Evolutionary conservation across 1,140 invertebrate genomes (phyloP).

Genomic region (Teleogryllus occipitalis): DNA sequence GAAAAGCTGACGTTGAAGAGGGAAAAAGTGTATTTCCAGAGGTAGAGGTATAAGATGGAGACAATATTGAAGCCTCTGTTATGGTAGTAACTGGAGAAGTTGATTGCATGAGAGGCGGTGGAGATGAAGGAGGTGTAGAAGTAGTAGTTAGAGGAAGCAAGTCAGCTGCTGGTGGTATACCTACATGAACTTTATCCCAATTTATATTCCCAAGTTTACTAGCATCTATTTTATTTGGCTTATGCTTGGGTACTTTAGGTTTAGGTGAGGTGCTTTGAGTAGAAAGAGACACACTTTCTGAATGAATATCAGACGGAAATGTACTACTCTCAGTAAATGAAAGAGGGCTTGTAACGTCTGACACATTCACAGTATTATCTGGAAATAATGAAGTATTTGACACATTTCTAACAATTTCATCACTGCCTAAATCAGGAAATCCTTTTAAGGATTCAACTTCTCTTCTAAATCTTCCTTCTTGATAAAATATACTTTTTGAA

Average conservation of each 20-base stretch:
- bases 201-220: conserved; percentile 23
- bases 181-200: conserved; percentile 25
- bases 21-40: no score
- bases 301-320: background rate
- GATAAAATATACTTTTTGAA: background rate
- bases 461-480: background rate
- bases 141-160: conserved; percentile 10
- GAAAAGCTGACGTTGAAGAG: no score
- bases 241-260: conserved; percentile 26
- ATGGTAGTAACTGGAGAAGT: no score
- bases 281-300: background rate
- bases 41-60: no score
- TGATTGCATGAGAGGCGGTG: background rate
- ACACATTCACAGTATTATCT: background rate
- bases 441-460: background rate
- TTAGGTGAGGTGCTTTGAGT: conserved; percentile 11
- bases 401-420: background rate
- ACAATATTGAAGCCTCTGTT: no score
- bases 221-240: conserved; percentile 27
- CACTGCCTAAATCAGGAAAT: background rate
- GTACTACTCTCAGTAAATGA: background rate
- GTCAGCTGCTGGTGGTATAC: conserved; percentile 18
- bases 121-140: background rate
- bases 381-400: background rate
- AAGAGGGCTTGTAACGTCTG: background rate